These are phyloP conservation scores for Camponotus fellah DNA, from an alignment of 2,888 invertebrate species.

Conservation along the genomic window DNA sequence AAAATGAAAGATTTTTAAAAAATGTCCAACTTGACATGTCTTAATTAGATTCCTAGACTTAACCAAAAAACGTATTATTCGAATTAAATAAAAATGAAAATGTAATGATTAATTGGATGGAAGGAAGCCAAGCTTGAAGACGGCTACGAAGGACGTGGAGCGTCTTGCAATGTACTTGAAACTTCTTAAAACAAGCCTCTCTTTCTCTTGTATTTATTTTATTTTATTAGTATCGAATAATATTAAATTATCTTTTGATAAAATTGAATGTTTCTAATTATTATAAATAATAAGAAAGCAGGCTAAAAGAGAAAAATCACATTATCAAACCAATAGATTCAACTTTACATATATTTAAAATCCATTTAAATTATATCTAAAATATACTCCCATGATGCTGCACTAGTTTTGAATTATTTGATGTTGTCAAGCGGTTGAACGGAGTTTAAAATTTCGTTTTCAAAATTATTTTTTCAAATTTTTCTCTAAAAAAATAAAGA, in stretches of 20 bases:
- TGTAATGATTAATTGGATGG: too few species aligned
- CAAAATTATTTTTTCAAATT: neutral
- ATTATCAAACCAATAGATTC: neutral
- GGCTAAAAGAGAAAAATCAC: neutral
- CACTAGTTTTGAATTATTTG: neutral
- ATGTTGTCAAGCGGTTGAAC: neutral
- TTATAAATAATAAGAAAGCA: neutral
- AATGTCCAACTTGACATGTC: too few species aligned
- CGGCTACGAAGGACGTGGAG: neutral
- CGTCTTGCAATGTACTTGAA: conserved; percentile 1
- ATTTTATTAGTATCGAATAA: neutral
- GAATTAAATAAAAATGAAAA: too few species aligned
- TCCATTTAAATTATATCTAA: neutral
- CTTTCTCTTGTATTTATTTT: neutral
- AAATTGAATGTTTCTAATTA: neutral
- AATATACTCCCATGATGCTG: neutral
- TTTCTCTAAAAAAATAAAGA: neutral
- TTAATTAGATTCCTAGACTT: too few species aligned
- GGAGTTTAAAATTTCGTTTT: neutral
- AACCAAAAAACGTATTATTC: too few species aligned
- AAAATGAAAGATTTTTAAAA: too few species aligned
- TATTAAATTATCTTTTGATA: neutral
- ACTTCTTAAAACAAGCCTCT: neutral
- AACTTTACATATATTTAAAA: neutral
- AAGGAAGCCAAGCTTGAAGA: neutral